These are phyloP conservation scores for Priocnemis perturbator DNA, from an alignment of 2,888 invertebrate species.

Conservation along the genomic window DNA sequence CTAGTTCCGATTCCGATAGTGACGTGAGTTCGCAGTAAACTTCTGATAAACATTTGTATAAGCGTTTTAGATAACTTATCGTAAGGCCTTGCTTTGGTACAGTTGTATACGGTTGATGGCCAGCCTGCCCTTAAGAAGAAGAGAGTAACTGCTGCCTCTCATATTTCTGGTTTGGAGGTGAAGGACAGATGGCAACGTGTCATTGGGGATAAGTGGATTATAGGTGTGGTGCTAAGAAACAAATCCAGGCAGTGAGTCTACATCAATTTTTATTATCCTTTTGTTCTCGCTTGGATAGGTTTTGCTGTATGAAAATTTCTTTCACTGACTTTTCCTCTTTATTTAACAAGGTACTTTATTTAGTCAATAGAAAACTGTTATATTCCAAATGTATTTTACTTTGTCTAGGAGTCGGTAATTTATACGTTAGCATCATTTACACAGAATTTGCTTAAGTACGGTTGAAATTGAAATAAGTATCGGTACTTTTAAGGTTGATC, in stretches of 20 bases:
- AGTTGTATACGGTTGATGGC: conserved; percentile 61
- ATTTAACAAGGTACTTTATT: conserved; percentile 40
- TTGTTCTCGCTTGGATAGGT: no score
- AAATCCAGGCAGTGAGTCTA: conserved; percentile 66
- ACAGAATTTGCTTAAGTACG: not conserved
- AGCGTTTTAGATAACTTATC: not conserved
- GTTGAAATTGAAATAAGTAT: not conserved
- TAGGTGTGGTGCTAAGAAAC: conserved; percentile 67
- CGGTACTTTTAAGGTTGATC: no score
- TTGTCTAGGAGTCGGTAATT: no score
- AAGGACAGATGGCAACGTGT: conserved; percentile 66
- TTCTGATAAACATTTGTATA: not conserved
- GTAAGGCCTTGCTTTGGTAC: conserved; percentile 15
- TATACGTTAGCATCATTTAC: not conserved
- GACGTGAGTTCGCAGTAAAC: conserved; percentile 56
- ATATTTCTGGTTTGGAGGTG: conserved; percentile 43
- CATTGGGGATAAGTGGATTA: conserved; percentile 69
- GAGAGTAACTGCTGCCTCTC: conserved; percentile 7
- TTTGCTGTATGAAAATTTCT: no score
- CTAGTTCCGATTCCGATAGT: conserved; percentile 57
- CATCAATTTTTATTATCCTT: conserved; percentile 2
- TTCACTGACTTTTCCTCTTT: conserved; percentile 12
- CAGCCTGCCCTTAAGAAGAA: conserved; percentile 57
- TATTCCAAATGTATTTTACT: conserved; percentile 16
- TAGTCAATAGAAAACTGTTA: conserved; percentile 33